Conservation (phyloP, 2,113 vertebrate species). For the Alosa alosa region DNA sequence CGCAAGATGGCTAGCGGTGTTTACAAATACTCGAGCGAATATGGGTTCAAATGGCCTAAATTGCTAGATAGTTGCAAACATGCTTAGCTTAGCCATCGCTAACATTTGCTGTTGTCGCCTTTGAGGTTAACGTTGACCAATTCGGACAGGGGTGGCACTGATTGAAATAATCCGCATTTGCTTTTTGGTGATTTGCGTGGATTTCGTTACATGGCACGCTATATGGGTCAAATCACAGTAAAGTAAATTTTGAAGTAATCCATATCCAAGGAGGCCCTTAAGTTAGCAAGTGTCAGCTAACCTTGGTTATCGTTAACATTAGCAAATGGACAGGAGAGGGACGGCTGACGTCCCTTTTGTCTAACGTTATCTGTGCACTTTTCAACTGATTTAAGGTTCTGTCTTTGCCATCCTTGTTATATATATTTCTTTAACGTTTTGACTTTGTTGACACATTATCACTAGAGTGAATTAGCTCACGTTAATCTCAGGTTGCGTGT, state of each 20-base stretch:
- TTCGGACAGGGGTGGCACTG: not conserved
- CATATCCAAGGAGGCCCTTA: not conserved
- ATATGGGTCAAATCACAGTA: not conserved
- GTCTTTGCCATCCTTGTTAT: not conserved
- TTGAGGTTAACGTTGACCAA: not conserved
- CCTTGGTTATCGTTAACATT: not conserved
- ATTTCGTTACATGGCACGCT: not conserved
- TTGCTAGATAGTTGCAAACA: not conserved
- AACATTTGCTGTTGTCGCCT: not conserved
- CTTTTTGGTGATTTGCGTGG: too few relatives aligned
- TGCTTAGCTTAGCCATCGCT: not conserved
- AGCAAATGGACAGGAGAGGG: not conserved
- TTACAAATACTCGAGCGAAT: slow-evolving; percentile 4
- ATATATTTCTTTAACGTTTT: not conserved
- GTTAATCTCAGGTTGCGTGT: not conserved
- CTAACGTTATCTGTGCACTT: not conserved
- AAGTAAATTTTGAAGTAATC: not conserved
- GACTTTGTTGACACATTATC: not conserved
- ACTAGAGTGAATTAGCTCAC: not conserved
- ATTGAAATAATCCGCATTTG: not conserved
- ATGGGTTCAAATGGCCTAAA: not conserved
- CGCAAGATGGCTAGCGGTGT: not conserved
- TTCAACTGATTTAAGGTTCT: not conserved
- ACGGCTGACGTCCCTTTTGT: not conserved
- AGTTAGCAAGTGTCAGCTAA: slow-evolving; percentile 5